Base-by-base conservation (phyloP, 2,888 invertebrate genomes). In the Plagiodera versicolora region DNA sequence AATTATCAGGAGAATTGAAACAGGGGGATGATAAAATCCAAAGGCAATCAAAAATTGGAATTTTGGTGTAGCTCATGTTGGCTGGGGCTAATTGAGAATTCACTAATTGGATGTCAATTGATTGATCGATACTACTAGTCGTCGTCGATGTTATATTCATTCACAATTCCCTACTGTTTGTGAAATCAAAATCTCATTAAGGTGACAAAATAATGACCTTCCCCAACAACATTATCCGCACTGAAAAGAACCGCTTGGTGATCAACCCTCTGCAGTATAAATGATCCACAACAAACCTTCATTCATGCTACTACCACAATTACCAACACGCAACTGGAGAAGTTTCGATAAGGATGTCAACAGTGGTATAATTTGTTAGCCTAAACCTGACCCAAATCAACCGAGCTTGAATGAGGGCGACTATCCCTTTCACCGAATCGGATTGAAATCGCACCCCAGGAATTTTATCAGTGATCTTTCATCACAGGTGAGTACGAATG, bases 11-110 rank as follows among this genome's bases (percentile, higher is more conserved):
- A 14, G 4, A 39, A 39, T 39, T 39, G 8, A 14, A 3, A 4
- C 14, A 28, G 52, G 47, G 47, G 35, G 47, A 14, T 19, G 46
- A 53, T 19, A 46, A 32, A 18, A 39, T 58, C 10, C 47, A 52
- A 17, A 16, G 46, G 19, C 46, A 32, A 32, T 32, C 11, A 11
- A 32, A 2, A 8, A 8, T 2, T 10, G 11, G 11, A 10, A 32
- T 10, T n/a, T n/a, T n/a, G n/a, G n/a, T n/a, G n/a, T n/a, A n/a
- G n/a, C n/a, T n/a, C n/a, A n/a, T n/a, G n/a, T n/a, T n/a, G n/a
- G n/a, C n/a, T n/a, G n/a, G n/a, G n/a, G n/a, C n/a, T n/a, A n/a
- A n/a, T n/a, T n/a, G n/a, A n/a, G n/a, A n/a, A n/a, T n/a, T n/a
- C n/a, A n/a, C n/a, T n/a, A n/a, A n/a, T n/a, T n/a, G n/a, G n/a